phyloP scores from a whole-genome alignment of 2,797 vertebrate species.

The Poecilia velifera region DNA sequence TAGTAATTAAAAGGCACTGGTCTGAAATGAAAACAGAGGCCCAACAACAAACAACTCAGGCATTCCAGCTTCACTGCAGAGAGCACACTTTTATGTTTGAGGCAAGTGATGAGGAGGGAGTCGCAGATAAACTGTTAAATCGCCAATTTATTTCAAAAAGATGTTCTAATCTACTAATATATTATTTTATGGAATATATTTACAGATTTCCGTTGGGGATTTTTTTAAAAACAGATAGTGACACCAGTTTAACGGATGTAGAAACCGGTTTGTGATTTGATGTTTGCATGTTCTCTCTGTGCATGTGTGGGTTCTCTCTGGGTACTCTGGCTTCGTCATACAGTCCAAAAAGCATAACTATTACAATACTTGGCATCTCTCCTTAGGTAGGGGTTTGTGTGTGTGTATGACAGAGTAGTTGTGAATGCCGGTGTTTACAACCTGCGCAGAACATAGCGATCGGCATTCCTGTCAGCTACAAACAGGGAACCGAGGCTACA shows the following conservation, averaged over 20 bases:
- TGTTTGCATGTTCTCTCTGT: too few relatives aligned
- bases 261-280: neutral
- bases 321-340: too few relatives aligned
- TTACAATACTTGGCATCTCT: too few relatives aligned
- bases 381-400: too few relatives aligned
- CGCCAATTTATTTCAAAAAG: neutral
- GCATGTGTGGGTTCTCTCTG: too few relatives aligned
- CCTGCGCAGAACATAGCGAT: neutral
- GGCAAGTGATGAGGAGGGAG: slow-evolving; percentile 8
- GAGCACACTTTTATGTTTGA: slow-evolving; percentile 29
- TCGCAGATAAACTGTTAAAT: slow-evolving; percentile 16
- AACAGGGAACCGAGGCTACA: neutral
- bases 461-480: neutral
- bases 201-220: slow-evolving; percentile 6
- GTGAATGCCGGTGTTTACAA: neutral
- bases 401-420: neutral
- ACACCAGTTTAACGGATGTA: neutral
- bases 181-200: neutral
- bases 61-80: slow-evolving; percentile 17
- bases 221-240: neutral
- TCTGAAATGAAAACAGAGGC: slow-evolving; percentile 36
- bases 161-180: slow-evolving; percentile 12
- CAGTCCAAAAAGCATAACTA: too few relatives aligned
- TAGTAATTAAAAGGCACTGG: slow-evolving; percentile 32
- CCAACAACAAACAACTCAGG: slow-evolving; percentile 43